Evolutionary conservation across 2,113 vertebrate genomes (phyloP), one percentile per base, ranked within the genome.

Genomic region (Pyrgilauda ruficollis): DNA sequence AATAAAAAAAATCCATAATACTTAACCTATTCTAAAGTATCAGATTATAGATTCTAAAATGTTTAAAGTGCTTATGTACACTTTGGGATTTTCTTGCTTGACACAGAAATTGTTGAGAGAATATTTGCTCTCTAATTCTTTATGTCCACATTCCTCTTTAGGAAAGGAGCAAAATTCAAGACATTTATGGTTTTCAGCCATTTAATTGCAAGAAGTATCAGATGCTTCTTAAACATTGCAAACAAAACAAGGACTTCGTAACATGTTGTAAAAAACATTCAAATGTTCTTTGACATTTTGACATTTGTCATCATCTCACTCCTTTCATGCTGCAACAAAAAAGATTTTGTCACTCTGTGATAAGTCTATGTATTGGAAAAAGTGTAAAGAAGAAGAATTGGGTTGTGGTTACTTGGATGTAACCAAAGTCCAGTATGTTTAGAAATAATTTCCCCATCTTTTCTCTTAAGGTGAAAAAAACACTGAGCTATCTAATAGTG

Each of bases 291-390:
- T 23, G 14, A 24, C 33, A 24, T 58, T 58, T 58, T 58, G n/a
- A 35, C 56, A 35, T 24, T 58, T 58, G 33, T 35, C 14, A 58
- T 35, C 56, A 35, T 58, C n/a, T 56, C 33, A n/a, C 10, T 84
- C 7, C 4, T 7, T 49, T 80, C 0, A 0, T 0, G 7, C 7
- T 64, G 31, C 14, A 68, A n/a, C 33, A 74, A 18, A 87, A 78
- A 18, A 37, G 8, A 35, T 9, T 58, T 68, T 74, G 17, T 5
- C 66, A 58, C 7, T 68, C 50, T 47, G 7, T 17, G 16, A 27
- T 63, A 70, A 63, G 18, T 63, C 13, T 11, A 13, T 21, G 14
- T 19, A n/a, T 10, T 61, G 41, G 41, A 81, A 35, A 26, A 80
- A 39, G 0, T 31, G 4, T 50, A 44, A 31, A 73, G 3, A 35